Evolutionary conservation across 1,140 invertebrate species (phyloP).

Genomic region (Centruroides vittatus): DNA sequence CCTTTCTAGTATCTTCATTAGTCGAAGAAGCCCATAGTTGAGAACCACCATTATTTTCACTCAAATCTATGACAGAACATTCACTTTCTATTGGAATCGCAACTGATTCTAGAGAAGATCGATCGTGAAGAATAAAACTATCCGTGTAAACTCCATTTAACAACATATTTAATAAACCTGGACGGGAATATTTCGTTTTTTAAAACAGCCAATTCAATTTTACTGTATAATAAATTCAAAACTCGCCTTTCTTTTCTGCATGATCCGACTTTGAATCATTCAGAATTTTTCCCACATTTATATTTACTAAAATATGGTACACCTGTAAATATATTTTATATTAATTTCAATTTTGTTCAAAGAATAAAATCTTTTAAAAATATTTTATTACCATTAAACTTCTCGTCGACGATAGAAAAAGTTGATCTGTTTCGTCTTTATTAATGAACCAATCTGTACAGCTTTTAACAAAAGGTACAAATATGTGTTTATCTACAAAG

Average conservation of each 20-base stretch:
- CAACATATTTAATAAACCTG: constrained; percentile 29
- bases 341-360: not conserved
- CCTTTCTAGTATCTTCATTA: not conserved
- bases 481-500: constrained; percentile 25
- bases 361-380: not conserved
- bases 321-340: constrained; percentile 18
- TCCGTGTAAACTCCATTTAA: constrained; percentile 28
- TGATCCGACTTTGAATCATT: constrained; percentile 4
- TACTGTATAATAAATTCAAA: not conserved
- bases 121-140: constrained; percentile 29
- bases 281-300: constrained; percentile 12
- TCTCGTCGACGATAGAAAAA: constrained; percentile 27
- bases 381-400: constrained; percentile 25
- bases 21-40: not conserved
- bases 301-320: constrained; percentile 23
- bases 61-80: not conserved
- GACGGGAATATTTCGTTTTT: not conserved
- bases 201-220: not conserved
- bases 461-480: constrained; percentile 25
- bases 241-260: constrained; percentile 9
- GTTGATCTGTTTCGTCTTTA: constrained; percentile 23
- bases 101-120: constrained; percentile 17
- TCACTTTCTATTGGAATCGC: not conserved
- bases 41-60: not conserved
- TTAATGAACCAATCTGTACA: constrained; percentile 25